Conservation (phyloP, 2,888 invertebrate genomes). For the Plebejus argus region DNA sequence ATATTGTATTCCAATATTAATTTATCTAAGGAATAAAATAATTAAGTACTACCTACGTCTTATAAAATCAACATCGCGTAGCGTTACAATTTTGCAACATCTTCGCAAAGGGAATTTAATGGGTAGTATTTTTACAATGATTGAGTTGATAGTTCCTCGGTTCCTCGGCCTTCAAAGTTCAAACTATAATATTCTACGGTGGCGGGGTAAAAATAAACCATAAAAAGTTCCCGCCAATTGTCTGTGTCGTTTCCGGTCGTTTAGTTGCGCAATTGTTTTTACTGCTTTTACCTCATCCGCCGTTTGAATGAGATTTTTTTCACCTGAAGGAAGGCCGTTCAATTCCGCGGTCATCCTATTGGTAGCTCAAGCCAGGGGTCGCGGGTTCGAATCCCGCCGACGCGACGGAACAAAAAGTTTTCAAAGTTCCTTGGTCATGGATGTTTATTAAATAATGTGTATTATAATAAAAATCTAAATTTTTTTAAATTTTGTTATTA, state of each 20-base stretch:
- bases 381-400: too few relatives aligned
- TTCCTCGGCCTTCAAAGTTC: neutral
- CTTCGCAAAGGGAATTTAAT: neutral
- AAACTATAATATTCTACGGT: too few relatives aligned
- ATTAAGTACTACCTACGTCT: too few relatives aligned
- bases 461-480: too few relatives aligned
- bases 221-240: conserved; percentile 10
- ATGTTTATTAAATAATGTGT: too few relatives aligned
- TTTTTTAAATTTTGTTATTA: too few relatives aligned
- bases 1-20: too few relatives aligned
- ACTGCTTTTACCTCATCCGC: conserved; percentile 1
- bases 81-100: neutral
- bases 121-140: neutral
- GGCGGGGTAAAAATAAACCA: conserved; percentile 12
- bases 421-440: too few relatives aligned
- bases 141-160: neutral
- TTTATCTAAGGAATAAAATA: too few relatives aligned
- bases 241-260: conserved; percentile 19
- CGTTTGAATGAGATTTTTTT: neutral
- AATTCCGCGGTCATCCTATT: neutral
- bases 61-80: too few relatives aligned
- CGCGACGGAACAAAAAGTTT: too few relatives aligned
- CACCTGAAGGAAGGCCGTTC: neutral
- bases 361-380: too few relatives aligned
- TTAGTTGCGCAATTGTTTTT: conserved; percentile 21